Percentiles rank a stretch among this genome's conserved stretches.
Conservation (phyloP, 2,797 vertebrate species). For the Philypnodon macrostomus region DNA sequence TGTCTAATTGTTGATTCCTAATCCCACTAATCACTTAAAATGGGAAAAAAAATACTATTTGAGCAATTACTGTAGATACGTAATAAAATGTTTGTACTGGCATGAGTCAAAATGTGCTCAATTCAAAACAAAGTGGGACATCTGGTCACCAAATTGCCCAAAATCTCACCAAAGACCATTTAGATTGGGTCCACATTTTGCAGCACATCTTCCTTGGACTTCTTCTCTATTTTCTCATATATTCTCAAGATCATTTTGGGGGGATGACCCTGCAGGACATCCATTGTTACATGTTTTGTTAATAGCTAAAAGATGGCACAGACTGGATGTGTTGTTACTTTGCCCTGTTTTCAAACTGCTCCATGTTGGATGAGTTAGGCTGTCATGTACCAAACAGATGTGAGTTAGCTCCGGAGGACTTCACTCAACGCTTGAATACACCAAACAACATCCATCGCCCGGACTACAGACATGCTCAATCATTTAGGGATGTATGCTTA, state of each 20-base stretch:
- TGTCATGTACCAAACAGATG: constrained; percentile 39
- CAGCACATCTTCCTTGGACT: not conserved
- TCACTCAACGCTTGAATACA: constrained; percentile 5
- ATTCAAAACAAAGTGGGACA: no score
- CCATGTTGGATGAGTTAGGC: constrained; percentile 43
- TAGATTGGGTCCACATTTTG: not conserved
- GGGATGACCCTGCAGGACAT: constrained; percentile 33
- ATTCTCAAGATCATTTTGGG: constrained; percentile 22
- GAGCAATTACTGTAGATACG: no score
- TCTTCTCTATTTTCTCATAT: constrained; percentile 8
- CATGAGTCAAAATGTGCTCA: no score
- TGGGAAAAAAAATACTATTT: no score
- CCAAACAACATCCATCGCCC: constrained; percentile 16
- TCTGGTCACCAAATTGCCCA: no score
- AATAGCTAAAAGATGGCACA: constrained; percentile 41
- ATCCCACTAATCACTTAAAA: no score
- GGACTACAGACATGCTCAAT: not conserved
- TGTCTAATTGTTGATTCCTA: no score
- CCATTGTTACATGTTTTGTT: constrained; percentile 40
- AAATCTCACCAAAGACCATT: no score
- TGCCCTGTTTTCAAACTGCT: constrained; percentile 24
- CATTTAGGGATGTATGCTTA: not conserved
- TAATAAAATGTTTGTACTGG: no score
- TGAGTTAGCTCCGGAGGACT: constrained; percentile 28
- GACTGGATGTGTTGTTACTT: constrained; percentile 33